Percentiles rank a stretch among this genome's conserved stretches.
Conservation (phyloP, 2,797 vertebrate species). For the Corythornis leucogaster region DNA sequence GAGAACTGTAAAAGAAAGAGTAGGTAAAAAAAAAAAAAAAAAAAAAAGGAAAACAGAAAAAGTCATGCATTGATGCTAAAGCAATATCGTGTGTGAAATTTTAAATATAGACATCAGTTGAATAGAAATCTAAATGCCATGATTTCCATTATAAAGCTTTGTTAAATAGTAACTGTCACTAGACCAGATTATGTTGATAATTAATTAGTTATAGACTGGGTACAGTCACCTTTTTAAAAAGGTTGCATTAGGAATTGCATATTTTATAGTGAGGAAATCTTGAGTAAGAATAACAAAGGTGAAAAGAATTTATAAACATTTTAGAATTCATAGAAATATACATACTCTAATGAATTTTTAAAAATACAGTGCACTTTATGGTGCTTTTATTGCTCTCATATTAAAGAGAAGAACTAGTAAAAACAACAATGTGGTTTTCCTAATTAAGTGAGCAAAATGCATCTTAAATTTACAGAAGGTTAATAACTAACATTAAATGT, state of each 20-base stretch:
- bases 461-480: constrained; percentile 48
- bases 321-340: constrained; percentile 43
- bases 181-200: constrained; percentile 67
- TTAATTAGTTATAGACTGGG: constrained; percentile 68
- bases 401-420: constrained; percentile 35
- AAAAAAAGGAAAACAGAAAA: not conserved
- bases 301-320: constrained; percentile 21
- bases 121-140: constrained; percentile 63
- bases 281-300: constrained; percentile 30
- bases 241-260: not conserved
- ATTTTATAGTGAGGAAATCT: constrained; percentile 37
- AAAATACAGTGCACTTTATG: constrained; percentile 3
- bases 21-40: not conserved
- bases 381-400: constrained; percentile 31
- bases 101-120: constrained; percentile 61
- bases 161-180: constrained; percentile 61
- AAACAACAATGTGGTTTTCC: constrained; percentile 50
- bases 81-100: constrained; percentile 23
- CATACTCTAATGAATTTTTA: not conserved
- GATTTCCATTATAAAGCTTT: constrained; percentile 64
- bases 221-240: constrained; percentile 49
- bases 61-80: constrained; percentile 32
- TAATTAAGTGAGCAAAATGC: constrained; percentile 69
- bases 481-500: constrained; percentile 66
- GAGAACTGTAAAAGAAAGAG: not conserved